Conservation (phyloP, 2,888 invertebrate genomes). For the Allolobophora icterica region DNA sequence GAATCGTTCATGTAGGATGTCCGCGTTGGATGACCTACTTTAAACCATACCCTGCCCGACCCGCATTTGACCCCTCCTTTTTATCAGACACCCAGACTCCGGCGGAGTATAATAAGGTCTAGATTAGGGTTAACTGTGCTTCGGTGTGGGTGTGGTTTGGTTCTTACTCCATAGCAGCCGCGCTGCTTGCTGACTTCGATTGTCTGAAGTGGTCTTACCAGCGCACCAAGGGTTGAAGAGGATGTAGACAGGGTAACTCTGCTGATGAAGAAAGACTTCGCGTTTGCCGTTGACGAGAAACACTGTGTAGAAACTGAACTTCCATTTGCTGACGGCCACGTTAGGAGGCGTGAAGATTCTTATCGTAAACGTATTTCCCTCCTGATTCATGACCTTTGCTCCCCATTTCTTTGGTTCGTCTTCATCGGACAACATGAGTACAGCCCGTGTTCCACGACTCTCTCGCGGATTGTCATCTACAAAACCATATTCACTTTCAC, state of each 20-base stretch:
- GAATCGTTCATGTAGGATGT: too few relatives aligned
- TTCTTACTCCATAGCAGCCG: too few relatives aligned
- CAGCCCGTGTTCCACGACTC: conserved; percentile 53
- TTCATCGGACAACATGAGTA: conserved; percentile 52
- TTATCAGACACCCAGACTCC: too few relatives aligned
- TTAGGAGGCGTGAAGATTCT: conserved; percentile 53
- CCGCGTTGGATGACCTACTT: too few relatives aligned
- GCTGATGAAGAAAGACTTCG: conserved; percentile 48
- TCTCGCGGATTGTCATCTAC: conserved; percentile 52
- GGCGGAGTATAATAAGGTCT: too few relatives aligned
- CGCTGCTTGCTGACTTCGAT: too few relatives aligned
- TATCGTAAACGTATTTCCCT: conserved; percentile 46
- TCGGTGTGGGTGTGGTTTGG: too few relatives aligned
- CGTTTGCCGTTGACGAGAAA: conserved; percentile 44
- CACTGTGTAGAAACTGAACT: conserved; percentile 53
- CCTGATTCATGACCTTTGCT: conserved; percentile 47
- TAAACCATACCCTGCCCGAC: too few relatives aligned
- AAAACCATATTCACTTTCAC: not conserved
- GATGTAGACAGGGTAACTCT: conserved; percentile 71
- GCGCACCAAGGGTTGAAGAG: conserved; percentile 90
- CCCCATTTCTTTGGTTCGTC: conserved; percentile 54
- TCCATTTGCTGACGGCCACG: conserved; percentile 55
- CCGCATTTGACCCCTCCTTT: too few relatives aligned
- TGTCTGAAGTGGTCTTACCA: conserved; percentile 68
- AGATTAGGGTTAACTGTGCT: too few relatives aligned